phyloP scores from a whole-genome alignment of 2,797 vertebrate species.

The Halcyon chelicuti region DNA sequence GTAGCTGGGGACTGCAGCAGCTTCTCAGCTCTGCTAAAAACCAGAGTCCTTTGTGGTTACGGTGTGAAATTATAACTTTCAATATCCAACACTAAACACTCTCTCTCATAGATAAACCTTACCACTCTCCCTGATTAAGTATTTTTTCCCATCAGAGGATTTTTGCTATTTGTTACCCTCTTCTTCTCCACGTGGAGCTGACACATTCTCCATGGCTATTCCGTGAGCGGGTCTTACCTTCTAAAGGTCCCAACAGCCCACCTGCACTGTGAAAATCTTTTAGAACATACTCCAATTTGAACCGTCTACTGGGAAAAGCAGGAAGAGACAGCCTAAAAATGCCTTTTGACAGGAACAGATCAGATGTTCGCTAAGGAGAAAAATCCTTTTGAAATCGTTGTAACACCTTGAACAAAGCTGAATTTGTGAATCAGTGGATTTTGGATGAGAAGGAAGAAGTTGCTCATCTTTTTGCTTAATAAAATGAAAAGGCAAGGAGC shows the following conservation, averaged over 20 bases:
- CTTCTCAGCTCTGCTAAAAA: slow-evolving; percentile 1
- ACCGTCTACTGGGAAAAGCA: neutral
- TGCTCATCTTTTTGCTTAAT: neutral
- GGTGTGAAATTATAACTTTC: neutral
- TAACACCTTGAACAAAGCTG: neutral
- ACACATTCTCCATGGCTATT: neutral
- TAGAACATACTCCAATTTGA: neutral
- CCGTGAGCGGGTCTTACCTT: neutral
- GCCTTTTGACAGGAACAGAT: neutral
- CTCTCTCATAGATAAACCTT: neutral
- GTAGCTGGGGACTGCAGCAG: neutral
- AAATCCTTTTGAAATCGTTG: neutral
- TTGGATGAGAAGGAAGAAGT: neutral
- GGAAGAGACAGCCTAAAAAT: slow-evolving; percentile 3
- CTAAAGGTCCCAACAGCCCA: neutral
- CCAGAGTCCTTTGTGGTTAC: neutral
- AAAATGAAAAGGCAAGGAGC: neutral
- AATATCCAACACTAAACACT: neutral
- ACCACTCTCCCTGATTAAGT: neutral
- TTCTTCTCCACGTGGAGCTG: neutral
- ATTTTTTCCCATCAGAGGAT: neutral
- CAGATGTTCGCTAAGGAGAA: neutral
- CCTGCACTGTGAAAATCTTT: slow-evolving; percentile 11
- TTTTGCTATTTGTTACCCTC: neutral
- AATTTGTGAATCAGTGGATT: neutral